Base-by-base conservation (phyloP, 2,113 vertebrate genomes). In the Morphnarchus princeps region DNA sequence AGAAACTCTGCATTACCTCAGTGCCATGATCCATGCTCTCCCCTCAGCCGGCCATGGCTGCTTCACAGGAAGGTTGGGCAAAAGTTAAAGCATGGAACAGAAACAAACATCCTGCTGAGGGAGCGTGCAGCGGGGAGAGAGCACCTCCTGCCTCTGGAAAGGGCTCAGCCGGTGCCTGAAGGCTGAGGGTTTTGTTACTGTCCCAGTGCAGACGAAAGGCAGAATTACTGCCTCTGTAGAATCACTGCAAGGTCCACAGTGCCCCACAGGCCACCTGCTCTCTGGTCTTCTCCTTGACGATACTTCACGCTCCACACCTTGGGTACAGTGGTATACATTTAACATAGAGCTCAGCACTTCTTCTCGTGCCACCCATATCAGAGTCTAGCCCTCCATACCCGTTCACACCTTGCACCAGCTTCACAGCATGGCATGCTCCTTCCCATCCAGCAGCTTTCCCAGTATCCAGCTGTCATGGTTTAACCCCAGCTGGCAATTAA, bases 91-190 rank as follows among this genome's bases (percentile, higher is more conserved):
- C 1, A 0, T 1, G 6, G 50, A 32, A 22, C 11, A 59, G 36
- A 38, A 67, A 19, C 4, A 1, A 24, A 28, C 19, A 19, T 25
- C 8, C 16, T 36, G 20, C 20, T 11, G 45, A 9, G 36, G 31
- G 3, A 40, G 28, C 3, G 1, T 6, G 66, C 5, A 2, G n/a
- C 3, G n/a, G 43, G 34, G 11, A 21, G 3, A 2, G 11, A 34
- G 29, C 14, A 55, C 50, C 11, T 40, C 52, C 45, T 5, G 25
- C 13, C 54, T 1, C 73, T 9, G 26, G 36, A 10, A 9, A 38
- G 28, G 52, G 55, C 57, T 62, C 47, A 22, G 54, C 43, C 13
- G 29, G 7, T 13, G 24, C n/a, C 65, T 9, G 14, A 40, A 17
- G 36, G 61, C 42, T 26, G 42, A 21, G 16, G 15, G 3, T 15